These are phyloP conservation scores for Zaprionus vittiger DNA, from an alignment of 1,140 invertebrate species.

Conservation along the genomic window DNA sequence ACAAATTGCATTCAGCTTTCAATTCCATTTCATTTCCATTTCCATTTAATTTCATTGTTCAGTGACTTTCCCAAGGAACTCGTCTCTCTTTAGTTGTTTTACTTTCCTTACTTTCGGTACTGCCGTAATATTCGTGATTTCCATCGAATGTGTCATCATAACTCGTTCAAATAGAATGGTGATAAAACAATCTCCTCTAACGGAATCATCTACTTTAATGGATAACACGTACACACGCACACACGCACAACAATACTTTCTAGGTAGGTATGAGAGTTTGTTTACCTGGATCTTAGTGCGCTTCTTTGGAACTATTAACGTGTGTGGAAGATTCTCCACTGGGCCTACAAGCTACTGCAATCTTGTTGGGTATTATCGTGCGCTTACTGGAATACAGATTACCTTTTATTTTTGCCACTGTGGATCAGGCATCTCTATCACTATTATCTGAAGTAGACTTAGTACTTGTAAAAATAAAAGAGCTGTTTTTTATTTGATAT, in stretches of 20 bases:
- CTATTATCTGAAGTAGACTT: slow-evolving; percentile 11
- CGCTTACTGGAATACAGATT: slow-evolving; percentile 13
- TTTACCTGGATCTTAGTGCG: slow-evolving; percentile 16
- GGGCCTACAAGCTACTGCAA: slow-evolving; percentile 2
- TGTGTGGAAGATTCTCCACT: not conserved
- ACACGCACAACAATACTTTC: not conserved
- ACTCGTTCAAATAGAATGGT: not conserved
- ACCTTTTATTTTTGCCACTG: slow-evolving; percentile 18
- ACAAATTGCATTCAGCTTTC: slow-evolving; percentile 12
- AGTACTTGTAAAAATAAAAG: not conserved
- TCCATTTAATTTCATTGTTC: slow-evolving; percentile 1
- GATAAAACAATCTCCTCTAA: slow-evolving; percentile 2
- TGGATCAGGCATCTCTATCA: slow-evolving; percentile 1
- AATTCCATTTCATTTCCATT: not conserved
- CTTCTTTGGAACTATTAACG: slow-evolving; percentile 39
- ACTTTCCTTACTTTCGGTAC: not conserved
- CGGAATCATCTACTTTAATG: not conserved
- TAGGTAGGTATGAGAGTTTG: not conserved
- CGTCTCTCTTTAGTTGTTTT: not conserved
- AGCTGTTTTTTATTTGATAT: not conserved
- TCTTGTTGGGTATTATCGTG: slow-evolving; percentile 8
- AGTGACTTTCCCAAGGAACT: not conserved
- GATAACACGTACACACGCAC: not conserved
- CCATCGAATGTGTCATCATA: not conserved
- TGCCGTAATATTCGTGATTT: not conserved